Conservation (phyloP, 1,140 invertebrate species). For the Drosophila saltans region DNA sequence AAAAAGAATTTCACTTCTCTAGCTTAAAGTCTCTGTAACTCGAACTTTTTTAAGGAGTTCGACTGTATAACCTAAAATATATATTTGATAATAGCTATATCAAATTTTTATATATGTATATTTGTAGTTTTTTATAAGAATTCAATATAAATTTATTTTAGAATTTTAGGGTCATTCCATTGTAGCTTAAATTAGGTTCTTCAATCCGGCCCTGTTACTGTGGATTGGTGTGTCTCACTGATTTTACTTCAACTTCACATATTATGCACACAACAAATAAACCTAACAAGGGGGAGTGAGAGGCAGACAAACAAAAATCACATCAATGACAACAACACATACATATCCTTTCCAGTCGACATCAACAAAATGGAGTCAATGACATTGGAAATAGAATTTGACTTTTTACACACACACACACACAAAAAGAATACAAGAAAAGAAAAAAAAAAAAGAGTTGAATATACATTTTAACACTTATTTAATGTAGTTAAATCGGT, state of each 20-base stretch:
- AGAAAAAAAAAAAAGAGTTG: background rate
- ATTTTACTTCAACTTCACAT: slow-evolving; percentile 8
- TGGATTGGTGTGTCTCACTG: background rate
- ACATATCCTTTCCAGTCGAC: background rate
- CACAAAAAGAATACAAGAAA: background rate
- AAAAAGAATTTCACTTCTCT: no score
- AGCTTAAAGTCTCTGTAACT: no score
- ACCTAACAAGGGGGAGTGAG: background rate
- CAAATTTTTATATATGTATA: no score
- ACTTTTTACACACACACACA: background rate
- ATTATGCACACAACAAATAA: slow-evolving; percentile 4
- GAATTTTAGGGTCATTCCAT: no score
- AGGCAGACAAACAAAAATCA: background rate
- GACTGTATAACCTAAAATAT: no score
- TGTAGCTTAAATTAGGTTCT: background rate
- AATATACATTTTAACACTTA: slow-evolving; percentile 25
- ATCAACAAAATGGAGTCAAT: slow-evolving; percentile 3
- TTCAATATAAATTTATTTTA: no score
- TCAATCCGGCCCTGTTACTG: background rate
- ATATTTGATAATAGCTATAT: no score
- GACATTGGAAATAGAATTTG: slow-evolving; percentile 3
- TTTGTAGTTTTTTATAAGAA: no score
- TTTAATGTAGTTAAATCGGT: slow-evolving; percentile 13
- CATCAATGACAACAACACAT: background rate
- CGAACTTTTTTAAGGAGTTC: no score